Evolutionary conservation across 2,113 vertebrate genomes (phyloP).

Genomic region (rat (Rattus norvegicus)): DNA sequence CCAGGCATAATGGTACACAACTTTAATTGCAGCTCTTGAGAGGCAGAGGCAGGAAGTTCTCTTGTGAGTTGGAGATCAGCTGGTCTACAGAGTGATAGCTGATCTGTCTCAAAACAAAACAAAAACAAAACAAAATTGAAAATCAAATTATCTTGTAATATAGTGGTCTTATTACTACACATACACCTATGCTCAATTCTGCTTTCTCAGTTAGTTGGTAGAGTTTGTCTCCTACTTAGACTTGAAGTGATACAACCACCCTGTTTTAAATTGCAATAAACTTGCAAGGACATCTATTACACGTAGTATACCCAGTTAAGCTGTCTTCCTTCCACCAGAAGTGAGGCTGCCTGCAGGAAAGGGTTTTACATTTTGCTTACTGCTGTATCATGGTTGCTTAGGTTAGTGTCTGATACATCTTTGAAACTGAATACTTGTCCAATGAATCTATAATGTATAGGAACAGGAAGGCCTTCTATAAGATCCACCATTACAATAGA

Average conservation of each 20-base stretch:
- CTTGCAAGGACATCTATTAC: background rate
- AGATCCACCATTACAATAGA: background rate
- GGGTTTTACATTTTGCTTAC: background rate
- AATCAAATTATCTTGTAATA: background rate
- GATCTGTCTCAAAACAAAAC: background rate
- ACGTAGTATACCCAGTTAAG: background rate
- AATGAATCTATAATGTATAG: background rate
- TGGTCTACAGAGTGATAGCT: background rate
- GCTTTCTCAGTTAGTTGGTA: background rate
- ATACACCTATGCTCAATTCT: background rate
- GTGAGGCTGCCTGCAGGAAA: background rate
- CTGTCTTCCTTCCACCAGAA: background rate
- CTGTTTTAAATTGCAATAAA: conserved; percentile 18
- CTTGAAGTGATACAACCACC: background rate
- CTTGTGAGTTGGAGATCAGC: background rate
- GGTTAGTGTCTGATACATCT: background rate
- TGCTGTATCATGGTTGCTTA: background rate
- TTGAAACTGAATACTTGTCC: background rate
- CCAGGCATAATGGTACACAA: background rate
- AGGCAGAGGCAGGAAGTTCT: background rate
- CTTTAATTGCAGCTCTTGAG: background rate
- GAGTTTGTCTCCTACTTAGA: background rate
- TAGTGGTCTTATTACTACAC: background rate
- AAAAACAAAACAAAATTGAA: background rate
- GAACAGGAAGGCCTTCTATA: background rate